Percentiles rank a stretch among this genome's conserved stretches.
Evolutionary conservation across 2,797 vertebrate genomes (phyloP).

Genomic region (Leucoraja ocellata): DNA sequence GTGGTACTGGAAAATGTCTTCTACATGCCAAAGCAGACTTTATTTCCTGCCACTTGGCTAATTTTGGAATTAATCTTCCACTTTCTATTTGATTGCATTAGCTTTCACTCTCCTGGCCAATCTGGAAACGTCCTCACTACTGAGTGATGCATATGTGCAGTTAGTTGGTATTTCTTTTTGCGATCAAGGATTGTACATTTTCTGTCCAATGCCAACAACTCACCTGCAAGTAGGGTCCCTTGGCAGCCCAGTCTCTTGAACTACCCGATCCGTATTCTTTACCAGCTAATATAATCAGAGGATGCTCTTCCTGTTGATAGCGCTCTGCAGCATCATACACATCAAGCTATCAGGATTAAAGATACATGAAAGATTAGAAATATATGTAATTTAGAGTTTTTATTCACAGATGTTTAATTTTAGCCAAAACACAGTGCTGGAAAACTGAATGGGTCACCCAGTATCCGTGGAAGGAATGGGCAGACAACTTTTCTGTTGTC

Average conservation of each 20-base stretch:
- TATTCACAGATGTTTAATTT: background rate
- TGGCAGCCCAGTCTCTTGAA: constrained; percentile 96
- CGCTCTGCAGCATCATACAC: constrained; percentile 87
- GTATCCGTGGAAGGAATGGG: no score
- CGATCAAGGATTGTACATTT: background rate
- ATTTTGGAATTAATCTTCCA: no score
- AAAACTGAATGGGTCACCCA: no score
- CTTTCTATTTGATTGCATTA: no score
- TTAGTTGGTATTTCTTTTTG: background rate
- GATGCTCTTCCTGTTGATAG: constrained; percentile 69
- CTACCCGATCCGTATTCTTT: constrained; percentile 95
- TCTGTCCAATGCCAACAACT: constrained; percentile 36
- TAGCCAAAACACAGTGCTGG: background rate
- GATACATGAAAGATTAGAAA: background rate
- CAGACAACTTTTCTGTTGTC: no score
- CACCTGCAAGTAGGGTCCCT: constrained; percentile 90
- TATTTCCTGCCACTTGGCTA: no score
- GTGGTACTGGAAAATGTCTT: no score
- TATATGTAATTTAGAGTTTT: background rate
- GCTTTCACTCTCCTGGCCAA: no score
- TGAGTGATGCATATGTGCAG: background rate
- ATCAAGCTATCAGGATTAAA: constrained; percentile 66
- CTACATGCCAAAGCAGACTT: no score
- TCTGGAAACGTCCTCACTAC: background rate
- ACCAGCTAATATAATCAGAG: constrained; percentile 81